Evolutionary conservation across 1,140 invertebrate genomes (phyloP).

Genomic region (Eciton burchellii): DNA sequence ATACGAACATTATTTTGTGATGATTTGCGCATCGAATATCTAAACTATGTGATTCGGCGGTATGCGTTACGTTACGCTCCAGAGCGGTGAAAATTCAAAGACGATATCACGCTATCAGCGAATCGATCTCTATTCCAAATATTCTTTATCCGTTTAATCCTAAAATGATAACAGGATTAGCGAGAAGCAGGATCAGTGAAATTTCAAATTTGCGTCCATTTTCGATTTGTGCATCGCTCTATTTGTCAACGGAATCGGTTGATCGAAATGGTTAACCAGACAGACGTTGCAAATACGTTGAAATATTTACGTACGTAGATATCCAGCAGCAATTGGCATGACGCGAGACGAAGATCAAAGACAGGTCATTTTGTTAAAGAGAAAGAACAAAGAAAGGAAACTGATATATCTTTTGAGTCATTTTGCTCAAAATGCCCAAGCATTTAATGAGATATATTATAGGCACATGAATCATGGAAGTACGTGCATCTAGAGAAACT

Average conservation of each 20-base stretch:
- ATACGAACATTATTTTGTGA: not conserved
- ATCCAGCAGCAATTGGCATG: slow-evolving; percentile 3
- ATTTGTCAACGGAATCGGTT: not conserved
- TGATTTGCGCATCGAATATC: slow-evolving; percentile 7
- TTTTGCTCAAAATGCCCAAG: not conserved
- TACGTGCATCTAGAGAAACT: not conserved
- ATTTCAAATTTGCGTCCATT: slow-evolving; percentile 3
- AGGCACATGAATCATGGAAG: slow-evolving; percentile 40
- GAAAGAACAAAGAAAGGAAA: not conserved
- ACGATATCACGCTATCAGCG: not conserved
- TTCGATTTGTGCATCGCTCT: not conserved
- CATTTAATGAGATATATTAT: slow-evolving; percentile 12
- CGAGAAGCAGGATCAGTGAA: slow-evolving; percentile 5
- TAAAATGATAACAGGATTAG: not conserved
- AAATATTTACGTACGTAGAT: slow-evolving; percentile 18
- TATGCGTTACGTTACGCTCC: not conserved
- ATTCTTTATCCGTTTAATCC: not conserved
- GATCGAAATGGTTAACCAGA: not conserved
- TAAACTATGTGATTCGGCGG: not conserved
- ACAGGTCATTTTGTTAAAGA: not conserved
- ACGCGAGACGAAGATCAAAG: not conserved
- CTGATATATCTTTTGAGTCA: slow-evolving; percentile 18
- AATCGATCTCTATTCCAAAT: no score
- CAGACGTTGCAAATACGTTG: slow-evolving; percentile 22
- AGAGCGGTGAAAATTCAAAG: not conserved